A percentile compares a stretch with the other conserved stretches of the same genome.
Evolutionary conservation across 2,113 vertebrate species (phyloP).

Genomic region (human): DNA sequence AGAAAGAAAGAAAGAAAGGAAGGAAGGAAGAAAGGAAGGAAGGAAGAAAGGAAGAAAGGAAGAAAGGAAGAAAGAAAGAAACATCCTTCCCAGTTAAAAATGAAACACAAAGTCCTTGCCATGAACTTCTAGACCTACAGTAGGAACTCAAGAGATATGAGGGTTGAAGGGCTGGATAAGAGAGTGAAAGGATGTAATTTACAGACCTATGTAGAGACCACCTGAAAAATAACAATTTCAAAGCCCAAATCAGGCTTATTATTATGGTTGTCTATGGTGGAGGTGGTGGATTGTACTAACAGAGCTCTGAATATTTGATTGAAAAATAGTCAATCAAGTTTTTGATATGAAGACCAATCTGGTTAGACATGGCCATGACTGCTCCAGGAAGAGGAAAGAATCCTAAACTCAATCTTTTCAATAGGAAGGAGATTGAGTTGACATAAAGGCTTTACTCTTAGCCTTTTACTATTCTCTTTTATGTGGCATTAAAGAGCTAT

Average conservation of each 20-base stretch:
- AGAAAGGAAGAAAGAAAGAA: no score
- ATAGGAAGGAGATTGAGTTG: slow-evolving; percentile 44
- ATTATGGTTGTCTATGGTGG: neutral
- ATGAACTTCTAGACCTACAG: neutral
- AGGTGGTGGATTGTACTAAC: neutral
- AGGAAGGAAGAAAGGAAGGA: no score
- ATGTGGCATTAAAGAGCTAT: slow-evolving; percentile 44
- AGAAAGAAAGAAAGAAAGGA: no score
- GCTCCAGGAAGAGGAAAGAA: neutral
- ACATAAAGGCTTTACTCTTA: slow-evolving; percentile 12
- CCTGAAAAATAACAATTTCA: neutral
- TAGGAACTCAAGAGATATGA: neutral
- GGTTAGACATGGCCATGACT: neutral
- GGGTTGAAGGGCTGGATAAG: neutral
- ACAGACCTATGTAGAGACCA: rapidly evolving
- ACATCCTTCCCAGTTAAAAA: neutral
- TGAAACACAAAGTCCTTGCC: neutral
- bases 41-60: rapidly evolving
- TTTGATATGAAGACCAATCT: slow-evolving; percentile 29
- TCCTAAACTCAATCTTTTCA: slow-evolving; percentile 6
- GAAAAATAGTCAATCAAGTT: neutral
- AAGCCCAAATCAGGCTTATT: neutral
- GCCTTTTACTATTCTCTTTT: slow-evolving; percentile 40
- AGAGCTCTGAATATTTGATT: neutral
- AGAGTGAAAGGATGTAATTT: neutral